These are phyloP conservation scores for Pinctada fucata DNA, from an alignment of 2,888 invertebrate species.

Conservation along the genomic window DNA sequence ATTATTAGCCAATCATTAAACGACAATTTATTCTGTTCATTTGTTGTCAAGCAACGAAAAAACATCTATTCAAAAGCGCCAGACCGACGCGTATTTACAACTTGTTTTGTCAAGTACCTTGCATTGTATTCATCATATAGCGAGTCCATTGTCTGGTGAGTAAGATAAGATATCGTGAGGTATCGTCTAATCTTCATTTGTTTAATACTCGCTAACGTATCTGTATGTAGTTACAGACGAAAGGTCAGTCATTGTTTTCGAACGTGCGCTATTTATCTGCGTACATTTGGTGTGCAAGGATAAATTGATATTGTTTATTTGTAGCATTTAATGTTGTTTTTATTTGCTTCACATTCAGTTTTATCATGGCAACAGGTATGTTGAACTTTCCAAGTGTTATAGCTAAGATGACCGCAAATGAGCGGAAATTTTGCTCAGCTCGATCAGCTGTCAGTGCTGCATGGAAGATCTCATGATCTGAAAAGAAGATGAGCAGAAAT, in stretches of 20 bases:
- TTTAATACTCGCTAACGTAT: neutral
- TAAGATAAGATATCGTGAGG: conserved; percentile 12
- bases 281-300: neutral
- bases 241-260: no score
- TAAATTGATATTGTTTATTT: no score
- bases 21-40: neutral
- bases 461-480: no score
- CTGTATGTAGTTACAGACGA: no score
- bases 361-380: no score
- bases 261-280: conserved; percentile 1
- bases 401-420: no score
- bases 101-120: conserved; percentile 23
- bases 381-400: no score
- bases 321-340: no score
- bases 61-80: conserved; percentile 20
- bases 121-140: conserved; percentile 6
- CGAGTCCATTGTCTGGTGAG: conserved; percentile 19
- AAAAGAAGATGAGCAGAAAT: no score
- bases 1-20: conserved; percentile 1
- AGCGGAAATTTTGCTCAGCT: no score
- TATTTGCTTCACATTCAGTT: no score
- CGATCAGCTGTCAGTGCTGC: no score
- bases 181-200: conserved; percentile 7
- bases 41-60: conserved; percentile 7
- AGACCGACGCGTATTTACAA: conserved; percentile 11